phyloP scores from a whole-genome alignment of 2,797 vertebrate genomes.

The Heliangelus exortis region DNA sequence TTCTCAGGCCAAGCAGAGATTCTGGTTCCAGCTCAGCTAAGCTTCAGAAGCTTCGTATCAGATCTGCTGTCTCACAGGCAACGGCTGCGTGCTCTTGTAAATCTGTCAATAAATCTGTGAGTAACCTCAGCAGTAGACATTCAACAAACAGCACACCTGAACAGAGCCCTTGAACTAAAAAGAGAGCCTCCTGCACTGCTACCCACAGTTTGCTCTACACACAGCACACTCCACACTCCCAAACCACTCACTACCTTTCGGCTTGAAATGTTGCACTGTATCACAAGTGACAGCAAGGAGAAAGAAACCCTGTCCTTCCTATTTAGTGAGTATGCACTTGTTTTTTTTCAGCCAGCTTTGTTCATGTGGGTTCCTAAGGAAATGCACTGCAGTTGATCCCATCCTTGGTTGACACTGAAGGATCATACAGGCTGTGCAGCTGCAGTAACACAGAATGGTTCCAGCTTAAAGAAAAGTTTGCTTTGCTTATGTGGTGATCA shows the following conservation, averaged over 20 bases:
- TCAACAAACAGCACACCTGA: background rate
- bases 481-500: slow-evolving; percentile 12
- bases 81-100: background rate
- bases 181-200: background rate
- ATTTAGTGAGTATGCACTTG: background rate
- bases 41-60: background rate
- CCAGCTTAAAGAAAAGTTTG: background rate
- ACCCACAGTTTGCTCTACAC: background rate
- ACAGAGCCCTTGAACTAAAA: background rate
- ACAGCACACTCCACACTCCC: background rate
- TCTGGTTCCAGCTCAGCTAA: background rate
- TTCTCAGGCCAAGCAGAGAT: background rate
- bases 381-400: background rate
- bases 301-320: background rate
- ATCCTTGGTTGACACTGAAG: background rate
- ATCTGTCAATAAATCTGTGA: background rate
- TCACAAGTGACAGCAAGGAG: background rate
- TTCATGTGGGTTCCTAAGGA: background rate
- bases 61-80: background rate
- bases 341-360: background rate
- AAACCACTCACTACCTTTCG: background rate
- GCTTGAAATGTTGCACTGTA: background rate
- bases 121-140: background rate
- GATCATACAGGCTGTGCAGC: fast-evolving
- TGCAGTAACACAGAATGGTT: fast-evolving